Percentiles rank a stretch among this genome's conserved stretches.
phyloP scores from a whole-genome alignment of 2,888 invertebrate species.

The Thyatira batis region DNA sequence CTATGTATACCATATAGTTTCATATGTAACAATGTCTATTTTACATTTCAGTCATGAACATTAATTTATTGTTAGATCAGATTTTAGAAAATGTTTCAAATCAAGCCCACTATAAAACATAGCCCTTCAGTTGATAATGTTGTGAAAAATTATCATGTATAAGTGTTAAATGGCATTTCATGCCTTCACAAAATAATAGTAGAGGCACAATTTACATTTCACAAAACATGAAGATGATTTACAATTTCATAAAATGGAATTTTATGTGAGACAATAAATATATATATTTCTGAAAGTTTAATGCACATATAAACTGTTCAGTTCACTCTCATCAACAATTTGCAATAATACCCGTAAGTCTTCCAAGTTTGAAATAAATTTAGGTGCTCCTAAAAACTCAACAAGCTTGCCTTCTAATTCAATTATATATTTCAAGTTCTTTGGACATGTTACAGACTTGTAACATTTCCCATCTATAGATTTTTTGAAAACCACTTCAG shows the following conservation, averaged over 20 bases:
- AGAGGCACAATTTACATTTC: conserved; percentile 29
- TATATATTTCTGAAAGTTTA: conserved; percentile 35
- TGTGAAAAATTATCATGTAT: background rate
- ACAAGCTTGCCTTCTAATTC: conserved; percentile 68
- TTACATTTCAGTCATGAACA: conserved; percentile 30
- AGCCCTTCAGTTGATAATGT: background rate
- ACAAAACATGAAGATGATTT: conserved; percentile 19
- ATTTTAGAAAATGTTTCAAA: background rate
- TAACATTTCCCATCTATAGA: conserved; percentile 55
- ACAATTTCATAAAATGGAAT: conserved; percentile 25
- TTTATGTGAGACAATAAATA: conserved; percentile 23
- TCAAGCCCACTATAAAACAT: background rate
- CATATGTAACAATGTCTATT: conserved; percentile 15
- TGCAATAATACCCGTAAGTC: conserved; percentile 76
- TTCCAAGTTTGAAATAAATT: conserved; percentile 68
- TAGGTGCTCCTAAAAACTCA: conserved; percentile 76
- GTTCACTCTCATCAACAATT: conserved; percentile 75
- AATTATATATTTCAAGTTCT: conserved; percentile 70
- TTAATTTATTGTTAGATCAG: background rate
- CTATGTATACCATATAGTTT: conserved; percentile 26
- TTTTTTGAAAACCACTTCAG: conserved; percentile 71
- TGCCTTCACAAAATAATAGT: conserved; percentile 10
- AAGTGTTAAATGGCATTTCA: background rate
- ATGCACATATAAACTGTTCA: conserved; percentile 70
- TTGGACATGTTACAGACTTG: conserved; percentile 70